Base-by-base conservation (phyloP, 2,888 invertebrate genomes). In the Sinopyrophorus schimmeli region DNA sequence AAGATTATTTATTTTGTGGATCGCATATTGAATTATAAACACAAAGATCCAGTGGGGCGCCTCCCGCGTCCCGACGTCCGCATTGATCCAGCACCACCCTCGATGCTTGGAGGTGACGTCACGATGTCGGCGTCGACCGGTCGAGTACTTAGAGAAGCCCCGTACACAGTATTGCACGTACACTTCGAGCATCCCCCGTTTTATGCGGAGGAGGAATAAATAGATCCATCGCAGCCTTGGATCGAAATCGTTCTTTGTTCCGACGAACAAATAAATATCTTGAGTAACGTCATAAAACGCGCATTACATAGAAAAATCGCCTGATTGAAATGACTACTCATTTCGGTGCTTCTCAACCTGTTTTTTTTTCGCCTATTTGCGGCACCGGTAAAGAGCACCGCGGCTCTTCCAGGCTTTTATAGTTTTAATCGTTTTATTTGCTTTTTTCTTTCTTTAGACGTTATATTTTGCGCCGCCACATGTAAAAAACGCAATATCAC, bases 21-120 rank as follows among this genome's bases (percentile, higher is more conserved):
- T 49, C 42, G 23, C 37, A 49, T 38, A 43, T 49, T 49, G 42
- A 49, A 49, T 49, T 37, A 42, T 42, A 42, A 38, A 42, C 37
- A 35, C 26, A 50, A 48, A 49, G 44, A 50, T 40, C 35, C 21
- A 40, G 9, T 34, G 24, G 34, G 32, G 28, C 44, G 24, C 55
- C 50, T 47, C 55, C 47, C 40, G 35, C 47, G 43, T 43, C 53
- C 49, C 49, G 40, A 50, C 46, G 32, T 42, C 39, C 40, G 50
- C 53, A 55, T 55, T 52, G 55, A 55, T 55, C 55, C 53, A 49
- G 43, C 47, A 41, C 53, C 50, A 50, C 50, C 49, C 47, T 49
- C 52, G 26, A 26, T 27, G 34, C 35, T 38, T 20, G 32, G 26
- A 38, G 34, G 49, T 55, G 53, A 55, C 55, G 55, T 55, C 50